These are phyloP conservation scores for Chaetophractus vellerosus DNA, from an alignment of 2,797 vertebrate species.

Conservation along the genomic window DNA sequence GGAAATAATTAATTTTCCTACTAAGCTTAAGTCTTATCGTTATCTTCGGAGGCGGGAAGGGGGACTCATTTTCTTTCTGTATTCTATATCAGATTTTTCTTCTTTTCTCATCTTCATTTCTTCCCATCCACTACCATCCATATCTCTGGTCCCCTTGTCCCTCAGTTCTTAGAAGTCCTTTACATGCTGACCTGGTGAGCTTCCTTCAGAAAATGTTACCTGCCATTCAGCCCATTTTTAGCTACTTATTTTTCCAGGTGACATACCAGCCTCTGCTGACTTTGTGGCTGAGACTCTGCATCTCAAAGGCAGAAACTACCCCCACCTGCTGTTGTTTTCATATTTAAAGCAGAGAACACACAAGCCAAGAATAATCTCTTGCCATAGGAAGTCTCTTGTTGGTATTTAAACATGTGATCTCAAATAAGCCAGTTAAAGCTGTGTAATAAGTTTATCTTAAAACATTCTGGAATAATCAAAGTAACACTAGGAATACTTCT, in stretches of 20 bases:
- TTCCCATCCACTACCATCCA: background rate
- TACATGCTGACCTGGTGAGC: no score
- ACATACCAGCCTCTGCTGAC: background rate
- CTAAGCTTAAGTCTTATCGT: background rate
- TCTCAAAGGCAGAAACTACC: background rate
- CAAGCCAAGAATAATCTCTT: constrained; percentile 4
- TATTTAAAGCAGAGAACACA: constrained; percentile 48
- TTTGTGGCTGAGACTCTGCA: background rate
- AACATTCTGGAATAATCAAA: constrained; percentile 25
- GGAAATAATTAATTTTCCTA: background rate
- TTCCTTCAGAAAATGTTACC: background rate
- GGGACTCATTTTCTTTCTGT: background rate
- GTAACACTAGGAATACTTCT: background rate
- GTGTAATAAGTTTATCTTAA: constrained; percentile 5
- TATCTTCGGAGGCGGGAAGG: background rate
- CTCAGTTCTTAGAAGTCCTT: background rate
- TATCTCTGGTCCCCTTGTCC: background rate
- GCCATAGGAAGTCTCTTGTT: background rate
- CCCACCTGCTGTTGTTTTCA: background rate
- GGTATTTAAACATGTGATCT: background rate
- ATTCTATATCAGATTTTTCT: background rate
- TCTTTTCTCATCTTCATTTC: background rate
- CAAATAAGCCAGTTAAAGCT: background rate
- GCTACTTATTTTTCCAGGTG: background rate
- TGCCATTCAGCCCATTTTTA: background rate